A percentile compares a stretch with the other conserved stretches of the same genome.
Conservation (phyloP, 2,888 invertebrate species). For the Tolmerus cingulatus region DNA sequence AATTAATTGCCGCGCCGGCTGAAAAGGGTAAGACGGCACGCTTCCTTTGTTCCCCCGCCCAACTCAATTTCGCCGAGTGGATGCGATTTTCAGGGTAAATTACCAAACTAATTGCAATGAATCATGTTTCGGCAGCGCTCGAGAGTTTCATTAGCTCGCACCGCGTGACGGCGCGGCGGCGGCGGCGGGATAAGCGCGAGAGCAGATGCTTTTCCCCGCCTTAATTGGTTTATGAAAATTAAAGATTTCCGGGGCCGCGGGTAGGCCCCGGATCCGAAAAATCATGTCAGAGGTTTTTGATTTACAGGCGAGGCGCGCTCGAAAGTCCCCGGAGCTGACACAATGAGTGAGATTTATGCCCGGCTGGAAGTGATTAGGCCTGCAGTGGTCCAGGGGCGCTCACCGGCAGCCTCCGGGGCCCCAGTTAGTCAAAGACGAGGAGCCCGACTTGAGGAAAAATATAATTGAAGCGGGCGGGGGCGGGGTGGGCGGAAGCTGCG, state of each 20-base stretch:
- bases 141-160: neutral
- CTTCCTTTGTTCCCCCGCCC: neutral
- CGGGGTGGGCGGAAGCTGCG: neutral
- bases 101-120: constrained; percentile 20
- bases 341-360: neutral
- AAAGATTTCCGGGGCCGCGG: neutral
- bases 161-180: neutral
- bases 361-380: neutral
- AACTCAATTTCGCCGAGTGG: neutral
- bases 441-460: neutral
- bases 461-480: neutral
- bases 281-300: neutral
- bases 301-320: neutral
- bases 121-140: constrained; percentile 21
- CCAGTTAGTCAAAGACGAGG: neutral
- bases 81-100: constrained; percentile 30
- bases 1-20: neutral
- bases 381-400: neutral
- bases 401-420: neutral
- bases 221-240: neutral
- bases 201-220: neutral
- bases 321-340: neutral
- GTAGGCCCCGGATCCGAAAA: neutral
- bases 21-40: neutral
- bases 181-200: neutral